Evolutionary conservation across 2,797 vertebrate genomes (phyloP), one percentile per base, ranked within the genome.

Genomic region (Enteromius trimaculatus): DNA sequence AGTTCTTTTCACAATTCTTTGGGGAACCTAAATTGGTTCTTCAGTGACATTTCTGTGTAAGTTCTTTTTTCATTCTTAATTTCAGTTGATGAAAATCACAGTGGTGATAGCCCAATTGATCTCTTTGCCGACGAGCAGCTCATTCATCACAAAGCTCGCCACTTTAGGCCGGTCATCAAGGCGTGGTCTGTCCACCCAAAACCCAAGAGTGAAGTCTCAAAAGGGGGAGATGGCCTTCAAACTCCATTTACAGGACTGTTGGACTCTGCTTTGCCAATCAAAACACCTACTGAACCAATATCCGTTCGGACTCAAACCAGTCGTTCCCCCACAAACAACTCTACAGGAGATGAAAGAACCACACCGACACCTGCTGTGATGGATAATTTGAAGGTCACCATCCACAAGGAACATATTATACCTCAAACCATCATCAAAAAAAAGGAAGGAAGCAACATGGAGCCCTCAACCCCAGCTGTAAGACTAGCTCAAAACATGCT

Each of bases 91-190:
- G 95, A 97, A 62, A 88, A 92, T 60, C 96, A 96, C 91, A 99
- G 98, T 0, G 98, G 97, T 2, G 96, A 98, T 3, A 94, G 93
- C 0, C 89, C 95, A 0, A 87, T 94, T 55, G 95, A 97, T 87
- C 90, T 97, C 88, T 90, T 98, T 77, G 92, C 95, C 0, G 96
- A 98, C 82, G 98, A 99, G 89, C 96, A 97, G 90, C 97, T 99
- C 78, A 92, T 99, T 81, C 94, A 95, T 82, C 96, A 96, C 86
- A 92, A 82, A 51, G 69, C 83, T 26, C 85, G 90, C 72, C 86
- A 88, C 51, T 89, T 88, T 0, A 86, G 80, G 60, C 85, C 89
- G 1, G 62, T 88, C 16, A 90, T 44, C 53, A 94, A 89, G 82
- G 88, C 90, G 0, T 89, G 88, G 49, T 88, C 90, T 0, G 87